Base-by-base conservation (phyloP, 2,888 invertebrate species). In the Chromoteleia sp. region DNA sequence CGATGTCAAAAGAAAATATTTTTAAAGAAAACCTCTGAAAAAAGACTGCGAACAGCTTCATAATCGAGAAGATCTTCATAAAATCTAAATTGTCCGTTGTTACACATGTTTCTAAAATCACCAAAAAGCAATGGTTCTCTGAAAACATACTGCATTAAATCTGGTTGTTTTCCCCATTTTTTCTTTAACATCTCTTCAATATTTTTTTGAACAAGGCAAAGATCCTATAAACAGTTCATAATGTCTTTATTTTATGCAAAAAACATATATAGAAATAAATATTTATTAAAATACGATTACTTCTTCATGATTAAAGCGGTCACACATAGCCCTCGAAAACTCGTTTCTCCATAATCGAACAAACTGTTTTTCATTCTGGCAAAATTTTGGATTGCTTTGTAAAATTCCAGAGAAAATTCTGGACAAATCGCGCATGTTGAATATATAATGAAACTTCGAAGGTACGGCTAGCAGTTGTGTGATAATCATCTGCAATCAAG, bases 41-140 rank as follows among this genome's bases (percentile, higher is more conserved):
- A 97, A 0, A 98, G 92, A 85, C 95, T 96, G 89, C 95, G 97
- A 14, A 97, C 95, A 0, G 98, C 97, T 86, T 97, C 96, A 88
- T 97, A 98, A 90, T 98, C 98, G 4, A 98, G 92, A 12, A 98
- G 92, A 90, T 98, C 98, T 89, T 98, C 98, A 87, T 98, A 98
- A 85, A 95, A 94, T 71, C 98, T 93, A 0, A 94, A 93, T 84
- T 97, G 97, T 0, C 94, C 94, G 87, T 97, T 96, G 83, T 96
- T 96, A 30, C 96, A 92, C 0, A 97, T 96, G 87, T 97, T 98
- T 45, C 98, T 93, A 88, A 96, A 98, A 89, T 98, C 98, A 0
- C 98, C 98, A 89, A 96, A 98, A 0, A 98, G 92, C 54, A 97
- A 88, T 0, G 98, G 98, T 92, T 98, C 96, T 10, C 97, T 93